Percentiles rank a stretch among this genome's conserved stretches.
phyloP scores from a whole-genome alignment of 1,140 invertebrate species.

The Sitophilus oryzae region DNA sequence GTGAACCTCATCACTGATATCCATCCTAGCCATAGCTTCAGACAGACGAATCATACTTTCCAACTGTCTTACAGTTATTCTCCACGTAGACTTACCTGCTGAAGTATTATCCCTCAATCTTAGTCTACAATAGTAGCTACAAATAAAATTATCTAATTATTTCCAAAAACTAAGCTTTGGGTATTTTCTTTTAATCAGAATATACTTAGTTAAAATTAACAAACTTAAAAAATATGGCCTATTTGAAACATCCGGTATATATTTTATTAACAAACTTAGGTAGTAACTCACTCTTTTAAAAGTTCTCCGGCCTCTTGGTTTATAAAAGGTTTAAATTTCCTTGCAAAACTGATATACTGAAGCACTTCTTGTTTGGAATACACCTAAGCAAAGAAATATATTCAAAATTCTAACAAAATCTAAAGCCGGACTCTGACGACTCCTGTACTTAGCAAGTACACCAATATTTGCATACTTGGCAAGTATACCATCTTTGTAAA shows the following conservation, averaged over 20 bases:
- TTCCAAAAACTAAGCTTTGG: background rate
- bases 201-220: too few species aligned
- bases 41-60: constrained; percentile 96
- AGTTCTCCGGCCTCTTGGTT: constrained; percentile 75
- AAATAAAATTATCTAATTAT: constrained; percentile 2
- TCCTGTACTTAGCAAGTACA: too few species aligned
- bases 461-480: too few species aligned
- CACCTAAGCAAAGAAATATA: too few species aligned
- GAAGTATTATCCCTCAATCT: constrained; percentile 74
- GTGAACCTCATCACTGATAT: constrained; percentile 85
- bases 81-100: constrained; percentile 74
- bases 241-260: too few species aligned
- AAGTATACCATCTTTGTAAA: too few species aligned
- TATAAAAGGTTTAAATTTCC: constrained; percentile 93
- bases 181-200: too few species aligned
- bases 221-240: too few species aligned
- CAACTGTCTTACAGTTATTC: constrained; percentile 97
- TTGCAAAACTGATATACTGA: constrained; percentile 92
- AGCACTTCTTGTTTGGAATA: constrained; percentile 85
- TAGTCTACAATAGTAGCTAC: constrained; percentile 73
- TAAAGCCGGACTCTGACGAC: too few species aligned
- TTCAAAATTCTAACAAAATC: too few species aligned
- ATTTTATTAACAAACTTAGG: too few species aligned
- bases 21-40: constrained; percentile 93
- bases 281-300: constrained; percentile 59